Percentiles rank a stretch among this genome's conserved stretches.
Conservation (phyloP, 2,797 vertebrate genomes). For the Fundulus diaphanus region DNA sequence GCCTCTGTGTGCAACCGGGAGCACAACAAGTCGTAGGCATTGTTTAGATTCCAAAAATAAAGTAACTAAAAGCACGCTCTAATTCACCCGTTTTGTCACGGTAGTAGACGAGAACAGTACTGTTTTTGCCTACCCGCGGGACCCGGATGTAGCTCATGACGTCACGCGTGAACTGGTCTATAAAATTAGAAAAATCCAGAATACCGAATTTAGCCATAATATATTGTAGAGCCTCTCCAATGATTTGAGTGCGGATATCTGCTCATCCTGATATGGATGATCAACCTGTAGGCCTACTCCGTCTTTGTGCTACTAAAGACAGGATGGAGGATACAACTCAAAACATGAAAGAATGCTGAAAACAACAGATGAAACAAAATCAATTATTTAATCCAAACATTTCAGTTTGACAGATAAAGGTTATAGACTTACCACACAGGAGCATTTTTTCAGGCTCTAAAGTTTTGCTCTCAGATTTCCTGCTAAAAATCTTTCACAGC, state of each 20-base stretch:
- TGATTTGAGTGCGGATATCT: neutral
- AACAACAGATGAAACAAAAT: neutral
- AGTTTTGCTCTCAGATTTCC: neutral
- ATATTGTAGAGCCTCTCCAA: too few relatives aligned
- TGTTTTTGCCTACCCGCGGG: too few relatives aligned
- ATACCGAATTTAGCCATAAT: too few relatives aligned
- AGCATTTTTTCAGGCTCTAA: neutral
- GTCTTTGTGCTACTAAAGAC: neutral
- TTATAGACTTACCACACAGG: neutral
- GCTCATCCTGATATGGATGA: neutral
- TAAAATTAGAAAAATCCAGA: too few relatives aligned
- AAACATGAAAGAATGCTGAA: neutral
- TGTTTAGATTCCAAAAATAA: too few relatives aligned
- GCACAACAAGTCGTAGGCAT: too few relatives aligned
- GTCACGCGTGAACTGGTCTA: too few relatives aligned
- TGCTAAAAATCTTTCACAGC: neutral
- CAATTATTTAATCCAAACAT: neutral
- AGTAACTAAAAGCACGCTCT: too few relatives aligned
- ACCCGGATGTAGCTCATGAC: too few relatives aligned
- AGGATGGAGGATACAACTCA: neutral
- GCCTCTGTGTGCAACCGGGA: too few relatives aligned
- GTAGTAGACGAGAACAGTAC: too few relatives aligned
- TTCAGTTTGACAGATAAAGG: neutral
- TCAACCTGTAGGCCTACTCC: neutral
- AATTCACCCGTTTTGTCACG: too few relatives aligned